Percentiles rank a stretch among this genome's conserved stretches.
These are phyloP conservation scores for Cliona cf. orientalis DNA, from an alignment of 37 sponge, comb jelly and placozoan genomes.

Conservation along the genomic window DNA sequence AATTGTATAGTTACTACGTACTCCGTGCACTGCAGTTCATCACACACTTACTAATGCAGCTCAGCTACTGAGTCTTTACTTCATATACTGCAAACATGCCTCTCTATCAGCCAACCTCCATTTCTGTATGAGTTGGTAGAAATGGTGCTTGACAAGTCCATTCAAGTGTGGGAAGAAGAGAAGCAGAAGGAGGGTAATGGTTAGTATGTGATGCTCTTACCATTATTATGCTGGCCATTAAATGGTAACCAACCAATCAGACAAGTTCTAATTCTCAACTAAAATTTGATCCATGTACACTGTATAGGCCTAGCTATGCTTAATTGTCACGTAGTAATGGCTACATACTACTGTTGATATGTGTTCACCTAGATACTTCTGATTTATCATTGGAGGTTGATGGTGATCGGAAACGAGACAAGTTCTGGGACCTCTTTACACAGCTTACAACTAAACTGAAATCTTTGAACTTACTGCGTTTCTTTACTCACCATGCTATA, in stretches of 20 bases:
- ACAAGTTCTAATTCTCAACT: no score
- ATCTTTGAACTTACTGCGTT: constrained; percentile 41
- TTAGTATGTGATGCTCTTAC: no score
- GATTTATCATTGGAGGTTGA: background rate
- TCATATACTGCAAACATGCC: background rate
- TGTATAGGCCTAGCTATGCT: no score
- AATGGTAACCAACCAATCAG: no score
- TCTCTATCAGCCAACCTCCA: background rate
- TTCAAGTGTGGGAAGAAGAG: background rate
- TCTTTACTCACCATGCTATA: constrained; percentile 39
- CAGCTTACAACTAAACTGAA: constrained; percentile 1
- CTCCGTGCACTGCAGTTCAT: background rate
- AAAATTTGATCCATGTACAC: no score
- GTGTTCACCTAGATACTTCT: background rate
- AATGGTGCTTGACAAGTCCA: constrained; percentile 2
- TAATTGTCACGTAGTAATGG: background rate
- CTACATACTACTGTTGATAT: background rate
- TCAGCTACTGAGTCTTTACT: background rate
- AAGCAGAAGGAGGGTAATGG: background rate
- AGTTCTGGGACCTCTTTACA: background rate
- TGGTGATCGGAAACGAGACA: background rate
- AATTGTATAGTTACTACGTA: background rate
- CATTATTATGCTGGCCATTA: no score
- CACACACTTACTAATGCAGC: background rate
- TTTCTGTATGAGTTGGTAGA: background rate